Evolutionary conservation across 1,140 invertebrate genomes (phyloP).

Genomic region (Pseudachorutes palmiensis): DNA sequence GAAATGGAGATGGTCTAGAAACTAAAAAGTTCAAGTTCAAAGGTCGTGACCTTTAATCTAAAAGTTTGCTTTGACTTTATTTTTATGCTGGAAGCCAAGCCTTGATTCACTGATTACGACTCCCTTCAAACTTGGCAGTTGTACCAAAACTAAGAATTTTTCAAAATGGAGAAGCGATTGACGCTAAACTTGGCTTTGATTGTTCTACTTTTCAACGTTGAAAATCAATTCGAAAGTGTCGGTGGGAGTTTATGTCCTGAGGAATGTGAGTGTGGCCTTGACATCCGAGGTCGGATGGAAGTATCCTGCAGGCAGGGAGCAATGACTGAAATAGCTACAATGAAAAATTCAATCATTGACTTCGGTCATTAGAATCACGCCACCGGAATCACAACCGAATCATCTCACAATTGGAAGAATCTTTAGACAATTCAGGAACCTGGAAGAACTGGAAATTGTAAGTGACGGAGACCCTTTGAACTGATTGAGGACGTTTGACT

Average conservation of each 20-base stretch:
- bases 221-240: constrained; percentile 6
- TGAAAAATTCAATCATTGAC: constrained; percentile 53
- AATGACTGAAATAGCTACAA: constrained; percentile 50
- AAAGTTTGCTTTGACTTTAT: too few species aligned
- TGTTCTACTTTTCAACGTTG: too few species aligned
- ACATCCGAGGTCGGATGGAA: constrained; percentile 40
- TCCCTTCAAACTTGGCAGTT: too few species aligned
- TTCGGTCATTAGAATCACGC: constrained; percentile 59
- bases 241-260: constrained; percentile 29
- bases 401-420: constrained; percentile 63
- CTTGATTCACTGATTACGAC: too few species aligned
- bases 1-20: too few species aligned
- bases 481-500: too few species aligned
- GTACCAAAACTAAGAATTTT: too few species aligned
- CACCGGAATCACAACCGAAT: constrained; percentile 56
- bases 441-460: constrained; percentile 66
- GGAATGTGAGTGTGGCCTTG: constrained; percentile 41
- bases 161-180: too few species aligned
- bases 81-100: too few species aligned
- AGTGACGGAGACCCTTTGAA: constrained; percentile 7
- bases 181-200: too few species aligned
- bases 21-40: too few species aligned
- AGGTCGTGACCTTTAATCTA: too few species aligned
- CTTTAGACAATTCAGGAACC: constrained; percentile 55
- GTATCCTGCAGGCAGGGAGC: constrained; percentile 51